Conservation (phyloP, 2,888 invertebrate species). For the Torymus auratus region DNA sequence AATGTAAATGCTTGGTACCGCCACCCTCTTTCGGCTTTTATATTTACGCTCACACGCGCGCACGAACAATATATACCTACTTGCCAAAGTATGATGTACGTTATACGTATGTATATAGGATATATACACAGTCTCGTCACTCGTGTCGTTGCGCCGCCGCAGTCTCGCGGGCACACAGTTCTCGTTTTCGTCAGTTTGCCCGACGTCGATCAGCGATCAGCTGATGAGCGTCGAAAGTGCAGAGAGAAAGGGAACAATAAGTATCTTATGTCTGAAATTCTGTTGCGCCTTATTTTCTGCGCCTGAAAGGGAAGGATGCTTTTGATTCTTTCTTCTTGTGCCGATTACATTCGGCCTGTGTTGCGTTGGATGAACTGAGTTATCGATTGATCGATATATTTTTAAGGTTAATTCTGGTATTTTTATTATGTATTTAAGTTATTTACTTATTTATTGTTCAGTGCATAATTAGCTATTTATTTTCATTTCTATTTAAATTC, state of each 20-base stretch:
- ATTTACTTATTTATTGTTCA: no score
- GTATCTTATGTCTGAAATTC: constrained; percentile 35
- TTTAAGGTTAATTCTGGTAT: no score
- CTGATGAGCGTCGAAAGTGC: constrained; percentile 16
- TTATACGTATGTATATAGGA: no score
- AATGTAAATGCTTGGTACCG: constrained; percentile 10
- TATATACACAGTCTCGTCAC: not conserved
- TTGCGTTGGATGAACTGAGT: no score
- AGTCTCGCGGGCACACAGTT: no score
- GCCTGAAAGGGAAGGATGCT: constrained; percentile 1
- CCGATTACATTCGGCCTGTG: no score
- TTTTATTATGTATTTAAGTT: no score
- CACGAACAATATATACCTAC: not conserved
- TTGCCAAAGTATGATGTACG: not conserved
- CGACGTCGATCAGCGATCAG: constrained; percentile 10
- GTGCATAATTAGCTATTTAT: no score
- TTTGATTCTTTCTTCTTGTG: no score
- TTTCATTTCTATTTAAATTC: no score
- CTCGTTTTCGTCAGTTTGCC: no score
- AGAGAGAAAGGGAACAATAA: constrained; percentile 3
- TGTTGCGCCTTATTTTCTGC: constrained; percentile 28
- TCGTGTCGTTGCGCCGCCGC: not conserved
- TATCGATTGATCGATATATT: no score
- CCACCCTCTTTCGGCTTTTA: constrained; percentile 20
- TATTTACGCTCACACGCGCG: constrained; percentile 3